Evolutionary conservation across 1,140 invertebrate species (phyloP), one percentile per base, ranked within the genome.

Genomic region (Chlorops oryzae): DNA sequence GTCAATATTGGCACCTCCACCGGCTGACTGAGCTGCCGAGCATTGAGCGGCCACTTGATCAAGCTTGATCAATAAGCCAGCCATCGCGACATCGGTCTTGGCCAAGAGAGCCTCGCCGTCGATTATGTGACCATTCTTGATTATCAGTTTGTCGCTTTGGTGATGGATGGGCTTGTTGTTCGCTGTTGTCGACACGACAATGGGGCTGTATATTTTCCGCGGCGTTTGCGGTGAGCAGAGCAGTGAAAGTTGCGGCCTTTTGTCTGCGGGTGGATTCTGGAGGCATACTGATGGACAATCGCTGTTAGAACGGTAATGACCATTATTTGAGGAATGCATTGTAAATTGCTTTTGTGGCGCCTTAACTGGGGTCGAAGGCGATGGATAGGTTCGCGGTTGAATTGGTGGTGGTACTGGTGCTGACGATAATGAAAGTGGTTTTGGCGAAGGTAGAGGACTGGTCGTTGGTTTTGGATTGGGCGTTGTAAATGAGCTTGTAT

Each of bases 1-100:
- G 58, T 83, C 83, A 56, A 86, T 84, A 47, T 80, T 79, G 35
- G 78, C 77, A 0, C 83, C 83, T 1, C 84, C 84, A 1, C 84
- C 84, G 21, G 82, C 82, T 0, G 79, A 73, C 58, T 86, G 84
- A 9, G 83, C 82, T 20, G 79, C 78, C 9, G 79, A 78, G 56
- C 84, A 86, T 50, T 81, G 79, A 40, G 80, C 80, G 0, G 82
- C 81, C 21, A 83, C 79, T 57, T 84, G 82, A 53, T 85, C 83
- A 48, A 88, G 62, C 46, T 81, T 71, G 41, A 80, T 75, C 34
- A 86, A 66, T 20, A 87, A 65, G 2, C 80, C 81, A 3, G 79
- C 76, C 56, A 86, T 81, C 3, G 81, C 80, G 7, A 79, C 77
- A 61, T 85, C 82, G 1, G 82, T 84, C 62, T 82, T 83, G 41